Conservation (phyloP, 2,113 vertebrate genomes). For the Pituophis catenifer region DNA sequence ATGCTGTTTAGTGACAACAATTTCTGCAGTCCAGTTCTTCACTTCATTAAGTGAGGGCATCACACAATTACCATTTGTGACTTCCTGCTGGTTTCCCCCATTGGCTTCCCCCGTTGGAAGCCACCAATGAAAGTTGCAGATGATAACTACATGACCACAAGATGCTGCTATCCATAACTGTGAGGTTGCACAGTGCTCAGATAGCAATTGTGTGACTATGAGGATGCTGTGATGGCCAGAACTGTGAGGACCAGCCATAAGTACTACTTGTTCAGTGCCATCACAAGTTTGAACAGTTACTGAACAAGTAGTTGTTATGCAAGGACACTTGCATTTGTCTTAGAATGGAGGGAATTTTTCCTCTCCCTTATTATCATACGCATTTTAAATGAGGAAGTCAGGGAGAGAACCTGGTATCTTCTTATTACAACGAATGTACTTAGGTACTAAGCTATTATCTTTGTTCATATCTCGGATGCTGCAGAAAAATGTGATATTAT, state of each 20-base stretch:
- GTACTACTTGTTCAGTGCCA: neutral
- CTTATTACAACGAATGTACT: neutral
- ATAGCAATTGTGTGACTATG: neutral
- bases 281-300: neutral
- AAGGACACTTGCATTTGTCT: neutral
- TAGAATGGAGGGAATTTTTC: neutral
- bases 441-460: neutral
- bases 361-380: neutral
- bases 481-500: neutral
- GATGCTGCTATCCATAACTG: neutral
- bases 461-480: neutral
- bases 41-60: neutral
- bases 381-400: neutral
- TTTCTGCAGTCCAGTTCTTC: neutral
- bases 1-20: neutral
- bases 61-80: neutral
- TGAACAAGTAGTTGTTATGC: neutral
- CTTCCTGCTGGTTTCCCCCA: neutral
- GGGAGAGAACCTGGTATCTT: neutral
- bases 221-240: neutral
- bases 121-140: neutral
- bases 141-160: neutral
- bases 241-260: neutral
- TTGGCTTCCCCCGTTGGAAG: neutral
- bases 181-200: neutral